Evolutionary conservation across 1,140 invertebrate species (phyloP).

Genomic region (Hypsibius dujardini): DNA sequence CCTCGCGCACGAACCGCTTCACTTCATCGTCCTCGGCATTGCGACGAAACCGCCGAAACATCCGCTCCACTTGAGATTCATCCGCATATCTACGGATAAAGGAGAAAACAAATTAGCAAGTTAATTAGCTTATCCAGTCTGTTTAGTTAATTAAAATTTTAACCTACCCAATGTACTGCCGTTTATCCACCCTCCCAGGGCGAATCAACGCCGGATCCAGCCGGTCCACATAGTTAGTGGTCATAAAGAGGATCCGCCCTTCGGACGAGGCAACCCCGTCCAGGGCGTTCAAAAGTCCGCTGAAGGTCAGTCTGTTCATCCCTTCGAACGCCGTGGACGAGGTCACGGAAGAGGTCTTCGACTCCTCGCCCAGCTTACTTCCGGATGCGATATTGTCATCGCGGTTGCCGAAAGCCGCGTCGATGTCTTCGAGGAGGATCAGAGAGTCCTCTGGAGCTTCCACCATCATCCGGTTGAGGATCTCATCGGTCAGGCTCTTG

Average conservation of each 20-base stretch:
- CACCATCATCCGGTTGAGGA: conserved; percentile 32
- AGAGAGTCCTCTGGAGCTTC: conserved; percentile 34
- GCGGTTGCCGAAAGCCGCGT: too few relatives aligned
- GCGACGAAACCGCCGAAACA: conserved; percentile 35
- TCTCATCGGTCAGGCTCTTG: conserved; percentile 32
- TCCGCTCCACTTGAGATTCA: conserved; percentile 30
- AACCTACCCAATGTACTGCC: conserved; percentile 34
- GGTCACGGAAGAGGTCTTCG: too few relatives aligned
- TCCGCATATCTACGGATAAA: too few relatives aligned
- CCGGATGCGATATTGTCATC: too few relatives aligned
- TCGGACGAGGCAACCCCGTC: conserved; percentile 40
- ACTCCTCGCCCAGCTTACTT: too few relatives aligned
- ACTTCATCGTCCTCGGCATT: conserved; percentile 26
- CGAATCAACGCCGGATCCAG: conserved; percentile 38
- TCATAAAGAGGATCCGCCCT: conserved; percentile 41
- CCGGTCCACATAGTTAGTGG: conserved; percentile 40
- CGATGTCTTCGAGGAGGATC: conserved; percentile 34
- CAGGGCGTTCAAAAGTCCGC: conserved; percentile 39
- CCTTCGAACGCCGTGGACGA: conserved; percentile 38
- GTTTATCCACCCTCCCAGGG: conserved; percentile 38
- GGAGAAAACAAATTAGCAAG: too few relatives aligned
- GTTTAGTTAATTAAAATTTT: too few relatives aligned
- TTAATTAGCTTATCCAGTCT: too few relatives aligned
- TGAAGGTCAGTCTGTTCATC: conserved; percentile 37
- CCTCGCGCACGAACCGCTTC: conserved; percentile 25